Conservation (phyloP, 2,797 vertebrate genomes). For the Sebastes dallii region DNA sequence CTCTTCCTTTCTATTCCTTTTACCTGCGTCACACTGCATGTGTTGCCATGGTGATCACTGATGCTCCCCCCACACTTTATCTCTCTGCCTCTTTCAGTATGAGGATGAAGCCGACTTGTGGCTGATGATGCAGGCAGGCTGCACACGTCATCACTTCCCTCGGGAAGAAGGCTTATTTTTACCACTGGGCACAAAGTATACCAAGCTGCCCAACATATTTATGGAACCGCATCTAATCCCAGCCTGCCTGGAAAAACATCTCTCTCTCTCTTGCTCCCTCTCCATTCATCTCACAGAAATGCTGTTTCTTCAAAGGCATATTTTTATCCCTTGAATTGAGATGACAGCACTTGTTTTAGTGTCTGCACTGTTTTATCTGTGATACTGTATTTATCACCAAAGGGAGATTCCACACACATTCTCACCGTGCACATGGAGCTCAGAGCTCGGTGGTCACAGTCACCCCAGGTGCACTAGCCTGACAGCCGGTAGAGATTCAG, state of each 20-base stretch:
- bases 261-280: constrained; percentile 18
- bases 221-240: constrained; percentile 64
- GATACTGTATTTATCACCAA: not conserved
- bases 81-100: constrained; percentile 46
- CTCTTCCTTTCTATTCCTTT: constrained; percentile 47
- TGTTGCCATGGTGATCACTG: constrained; percentile 78
- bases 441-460: not conserved
- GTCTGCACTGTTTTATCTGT: not conserved
- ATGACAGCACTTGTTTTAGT: constrained; percentile 1
- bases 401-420: not conserved
- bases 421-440: not conserved
- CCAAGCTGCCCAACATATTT: constrained; percentile 69
- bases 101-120: constrained; percentile 52
- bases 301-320: not conserved
- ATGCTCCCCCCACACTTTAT: constrained; percentile 64
- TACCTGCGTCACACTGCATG: constrained; percentile 76
- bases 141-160: constrained; percentile 76
- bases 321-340: constrained; percentile 5
- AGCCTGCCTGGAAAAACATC: constrained; percentile 48
- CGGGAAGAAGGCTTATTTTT: constrained; percentile 79
- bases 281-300: constrained; percentile 20
- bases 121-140: constrained; percentile 78
- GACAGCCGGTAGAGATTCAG: not conserved
- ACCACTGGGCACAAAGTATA: constrained; percentile 68
- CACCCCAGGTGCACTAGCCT: not conserved